Conservation (phyloP, 1,140 invertebrate species). For the Caenorhabditis inopinata region DNA sequence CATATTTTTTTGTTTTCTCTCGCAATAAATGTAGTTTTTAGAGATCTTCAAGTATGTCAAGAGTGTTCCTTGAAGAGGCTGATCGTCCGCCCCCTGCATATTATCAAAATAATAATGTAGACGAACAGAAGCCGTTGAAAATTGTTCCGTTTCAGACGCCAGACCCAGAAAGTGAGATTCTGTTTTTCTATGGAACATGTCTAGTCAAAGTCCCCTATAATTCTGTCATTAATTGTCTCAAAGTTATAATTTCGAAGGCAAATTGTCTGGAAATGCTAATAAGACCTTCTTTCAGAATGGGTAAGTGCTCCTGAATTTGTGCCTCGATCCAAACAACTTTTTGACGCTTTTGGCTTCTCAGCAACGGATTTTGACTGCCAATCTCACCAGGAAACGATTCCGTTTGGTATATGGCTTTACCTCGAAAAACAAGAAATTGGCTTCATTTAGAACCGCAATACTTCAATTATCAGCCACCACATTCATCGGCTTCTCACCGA, state of each 20-base stretch:
- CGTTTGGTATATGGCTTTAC: too few species aligned
- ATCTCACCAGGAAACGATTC: not conserved
- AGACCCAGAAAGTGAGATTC: conserved; percentile 18
- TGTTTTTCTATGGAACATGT: too few species aligned
- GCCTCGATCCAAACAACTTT: conserved; percentile 8
- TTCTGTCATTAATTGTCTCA: too few species aligned
- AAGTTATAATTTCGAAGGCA: too few species aligned
- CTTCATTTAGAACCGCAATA: not conserved
- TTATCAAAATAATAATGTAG: conserved; percentile 8
- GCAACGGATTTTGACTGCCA: not conserved
- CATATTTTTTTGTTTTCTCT: too few species aligned
- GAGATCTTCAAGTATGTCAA: conserved; percentile 14
- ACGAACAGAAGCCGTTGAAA: conserved; percentile 1
- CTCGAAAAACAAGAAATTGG: too few species aligned
- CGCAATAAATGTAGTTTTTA: too few species aligned
- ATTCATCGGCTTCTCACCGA: not conserved
- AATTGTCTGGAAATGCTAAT: too few species aligned
- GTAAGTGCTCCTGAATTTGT: conserved; percentile 40
- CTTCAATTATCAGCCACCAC: not conserved
- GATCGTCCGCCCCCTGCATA: conserved; percentile 8
- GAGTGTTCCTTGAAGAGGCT: conserved; percentile 20
- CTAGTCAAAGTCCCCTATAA: too few species aligned
- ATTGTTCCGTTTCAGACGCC: conserved; percentile 19
- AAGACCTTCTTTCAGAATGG: conserved; percentile 37
- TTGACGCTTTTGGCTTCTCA: not conserved